phyloP scores from a whole-genome alignment of 2,888 invertebrate genomes.

The Shargacucullia verbasci region DNA sequence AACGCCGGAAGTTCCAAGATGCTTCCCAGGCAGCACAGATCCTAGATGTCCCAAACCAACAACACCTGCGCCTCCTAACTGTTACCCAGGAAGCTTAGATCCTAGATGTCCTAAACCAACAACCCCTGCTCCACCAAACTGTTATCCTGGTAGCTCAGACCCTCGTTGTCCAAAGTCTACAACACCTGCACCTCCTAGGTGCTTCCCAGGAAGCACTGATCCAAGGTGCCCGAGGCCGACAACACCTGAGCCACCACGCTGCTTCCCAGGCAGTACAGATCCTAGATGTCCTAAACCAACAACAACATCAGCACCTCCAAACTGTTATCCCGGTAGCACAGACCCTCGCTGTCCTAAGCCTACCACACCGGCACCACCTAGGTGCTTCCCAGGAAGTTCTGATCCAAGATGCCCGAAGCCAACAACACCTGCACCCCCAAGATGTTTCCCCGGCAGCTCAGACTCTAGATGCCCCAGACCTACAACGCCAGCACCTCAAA shows the following conservation, averaged over 20 bases:
- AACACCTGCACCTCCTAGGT: constrained; percentile 56
- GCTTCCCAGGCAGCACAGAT: constrained; percentile 68
- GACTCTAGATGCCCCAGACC: constrained; percentile 67
- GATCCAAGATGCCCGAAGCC: constrained; percentile 73
- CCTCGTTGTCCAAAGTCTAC: constrained; percentile 70
- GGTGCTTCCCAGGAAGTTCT: constrained; percentile 63
- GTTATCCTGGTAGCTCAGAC: constrained; percentile 68
- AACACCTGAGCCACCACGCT: constrained; percentile 39
- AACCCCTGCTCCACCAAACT: constrained; percentile 58
- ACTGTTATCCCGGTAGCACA: constrained; percentile 61
- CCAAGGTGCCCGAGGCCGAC: constrained; percentile 71
- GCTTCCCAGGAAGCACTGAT: constrained; percentile 70
- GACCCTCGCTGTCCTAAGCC: constrained; percentile 67
- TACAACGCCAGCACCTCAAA: constrained; percentile 52
- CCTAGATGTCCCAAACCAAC: constrained; percentile 69
- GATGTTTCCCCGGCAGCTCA: constrained; percentile 62
- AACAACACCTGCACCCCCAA: constrained; percentile 59
- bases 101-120: constrained; percentile 55
- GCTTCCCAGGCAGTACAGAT: constrained; percentile 66
- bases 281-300: constrained; percentile 70
- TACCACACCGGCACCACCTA: constrained; percentile 54
- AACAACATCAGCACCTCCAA: constrained; percentile 59
- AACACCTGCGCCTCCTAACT: constrained; percentile 58
- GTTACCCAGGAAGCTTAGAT: constrained; percentile 29
- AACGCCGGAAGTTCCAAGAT: constrained; percentile 58